phyloP scores from a whole-genome alignment of 2,888 invertebrate species.

The Dendrolimus pini region DNA sequence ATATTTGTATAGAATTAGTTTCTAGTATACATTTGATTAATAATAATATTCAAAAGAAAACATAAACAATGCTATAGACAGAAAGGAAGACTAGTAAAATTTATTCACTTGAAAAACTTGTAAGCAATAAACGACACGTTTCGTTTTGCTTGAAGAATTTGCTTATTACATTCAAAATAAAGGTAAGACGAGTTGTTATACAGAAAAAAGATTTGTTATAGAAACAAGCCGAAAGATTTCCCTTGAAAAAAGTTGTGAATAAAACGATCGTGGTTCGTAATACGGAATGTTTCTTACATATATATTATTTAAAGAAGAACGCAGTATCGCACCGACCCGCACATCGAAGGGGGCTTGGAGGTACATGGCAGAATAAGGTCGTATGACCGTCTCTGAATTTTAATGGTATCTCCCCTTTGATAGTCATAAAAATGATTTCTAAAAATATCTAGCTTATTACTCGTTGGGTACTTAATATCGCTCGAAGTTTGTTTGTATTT shows the following conservation, averaged over 20 bases:
- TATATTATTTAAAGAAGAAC: slow-evolving; percentile 34
- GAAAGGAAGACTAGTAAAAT: too few relatives aligned
- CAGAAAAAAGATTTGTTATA: neutral
- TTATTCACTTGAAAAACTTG: neutral
- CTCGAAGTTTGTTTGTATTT: too few relatives aligned
- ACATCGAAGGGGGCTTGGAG: slow-evolving; percentile 25
- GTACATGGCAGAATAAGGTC: slow-evolving; percentile 52
- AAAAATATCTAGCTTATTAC: slow-evolving; percentile 25
- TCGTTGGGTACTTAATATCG: too few relatives aligned
- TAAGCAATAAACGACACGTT: neutral
- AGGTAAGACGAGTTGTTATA: neutral
- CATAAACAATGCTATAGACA: too few relatives aligned
- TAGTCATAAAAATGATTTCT: slow-evolving; percentile 65
- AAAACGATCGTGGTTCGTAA: neutral
- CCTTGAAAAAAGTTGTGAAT: neutral
- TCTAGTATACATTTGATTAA: too few relatives aligned
- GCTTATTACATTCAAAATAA: neutral
- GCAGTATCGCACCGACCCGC: slow-evolving; percentile 32
- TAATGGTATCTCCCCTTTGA: slow-evolving; percentile 63
- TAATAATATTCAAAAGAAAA: too few relatives aligned
- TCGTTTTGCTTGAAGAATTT: neutral
- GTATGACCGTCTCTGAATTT: slow-evolving; percentile 62
- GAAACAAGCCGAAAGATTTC: neutral
- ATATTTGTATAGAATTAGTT: too few relatives aligned
- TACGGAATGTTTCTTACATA: slow-evolving; percentile 15